Base-by-base conservation (phyloP, 2,888 invertebrate genomes). In the Ormyrus nitidulus region DNA sequence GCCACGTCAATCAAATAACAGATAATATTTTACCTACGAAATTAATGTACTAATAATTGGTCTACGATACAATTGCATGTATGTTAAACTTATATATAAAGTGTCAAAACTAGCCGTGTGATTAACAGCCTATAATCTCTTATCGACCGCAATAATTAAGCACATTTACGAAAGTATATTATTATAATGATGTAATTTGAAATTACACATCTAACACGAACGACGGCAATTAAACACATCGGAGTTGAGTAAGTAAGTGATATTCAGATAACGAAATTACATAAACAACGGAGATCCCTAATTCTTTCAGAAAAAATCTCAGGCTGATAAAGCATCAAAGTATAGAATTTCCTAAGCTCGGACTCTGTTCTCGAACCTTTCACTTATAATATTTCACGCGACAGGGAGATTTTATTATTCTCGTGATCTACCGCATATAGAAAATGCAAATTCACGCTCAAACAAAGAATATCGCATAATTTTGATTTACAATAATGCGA, bases 361-460 rank as follows among this genome's bases (percentile, higher is more conserved):
- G n/a, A 61, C 68, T 61, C 51, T n/a, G 7, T 3, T n/a, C 6
- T 53, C 13, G 19, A 74, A 68, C 76, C 61, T 70, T 70, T 70
- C 69, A 77, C 62, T 70, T 64, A 70, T 77, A 64, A 70, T 70
- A 70, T 62, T 69, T 70, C 68, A 34, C 19, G 62, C 69, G 70
- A 10, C 54, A 8, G 34, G 13, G 61, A n/a, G 19, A 11, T 59
- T 76, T 61, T 69, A 61, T 62, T 76, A 53, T 10, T 5, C 53
- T 59, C 9, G 1, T 62, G 68, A 59, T 77, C 54, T 56, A 49
- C 9, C 49, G 46, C 56, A 34, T 49, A 56, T 10, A 8, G 61
- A 70, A 77, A 56, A 64, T 64, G 76, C 62, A 77, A 77, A 77
- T 76, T 77, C 70, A 54, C 56, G 9, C n/a, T 1, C 13, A 70